Evolutionary conservation across 2,888 invertebrate genomes (phyloP).

Genomic region (Salticus scenicus): DNA sequence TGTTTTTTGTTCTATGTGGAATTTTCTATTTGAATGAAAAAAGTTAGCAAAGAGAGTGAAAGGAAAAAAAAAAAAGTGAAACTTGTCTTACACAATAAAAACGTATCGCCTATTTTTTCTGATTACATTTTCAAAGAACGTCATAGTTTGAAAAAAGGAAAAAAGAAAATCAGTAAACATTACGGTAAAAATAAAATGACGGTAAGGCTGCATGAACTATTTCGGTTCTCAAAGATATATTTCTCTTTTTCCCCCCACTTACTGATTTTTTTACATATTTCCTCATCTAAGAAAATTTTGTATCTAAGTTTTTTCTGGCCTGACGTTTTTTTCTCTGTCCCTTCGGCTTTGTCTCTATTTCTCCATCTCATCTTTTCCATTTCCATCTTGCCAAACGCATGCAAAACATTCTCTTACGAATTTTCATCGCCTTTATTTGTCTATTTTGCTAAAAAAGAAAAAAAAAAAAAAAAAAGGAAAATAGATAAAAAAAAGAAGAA

Average conservation of each 20-base stretch:
- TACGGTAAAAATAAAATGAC: constrained; percentile 43
- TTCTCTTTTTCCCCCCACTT: constrained; percentile 58
- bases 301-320: constrained; percentile 21
- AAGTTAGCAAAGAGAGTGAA: neutral
- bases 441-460: no score
- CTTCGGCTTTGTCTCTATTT: neutral
- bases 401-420: constrained; percentile 63
- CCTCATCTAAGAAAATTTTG: constrained; percentile 64
- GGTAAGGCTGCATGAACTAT: constrained; percentile 57
- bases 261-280: constrained; percentile 53
- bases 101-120: constrained; percentile 66
- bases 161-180: constrained; percentile 39
- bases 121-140: constrained; percentile 59
- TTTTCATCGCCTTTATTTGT: constrained; percentile 36
- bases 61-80: constrained; percentile 15
- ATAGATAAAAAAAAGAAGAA: constrained; percentile 22
- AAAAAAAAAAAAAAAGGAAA: constrained; percentile 18
- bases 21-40: constrained; percentile 44
- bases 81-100: constrained; percentile 68
- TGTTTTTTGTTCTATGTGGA: constrained; percentile 18
- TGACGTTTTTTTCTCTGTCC: neutral
- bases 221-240: constrained; percentile 61
- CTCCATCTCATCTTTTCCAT: constrained; percentile 27
- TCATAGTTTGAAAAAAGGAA: constrained; percentile 31
- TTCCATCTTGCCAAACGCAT: constrained; percentile 67